Evolutionary conservation across 2,888 invertebrate genomes (phyloP), one percentile per base, ranked within the genome.

Genomic region (Rhyacophila evoluta): DNA sequence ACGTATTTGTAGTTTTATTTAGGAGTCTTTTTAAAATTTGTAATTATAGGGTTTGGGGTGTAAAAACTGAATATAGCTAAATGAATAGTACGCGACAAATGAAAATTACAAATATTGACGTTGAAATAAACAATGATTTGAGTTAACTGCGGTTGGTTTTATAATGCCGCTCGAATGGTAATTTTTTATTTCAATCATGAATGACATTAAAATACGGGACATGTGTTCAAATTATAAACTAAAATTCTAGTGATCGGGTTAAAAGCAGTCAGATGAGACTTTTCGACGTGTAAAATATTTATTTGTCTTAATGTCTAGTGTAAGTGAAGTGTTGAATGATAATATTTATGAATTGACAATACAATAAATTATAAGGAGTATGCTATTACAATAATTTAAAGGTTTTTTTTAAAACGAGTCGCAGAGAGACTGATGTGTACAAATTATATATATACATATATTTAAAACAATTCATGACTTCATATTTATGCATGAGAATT

Each of bases 41-140:
- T n/a, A n/a, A n/a, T n/a, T n/a, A n/a, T n/a, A n/a, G n/a, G n/a
- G n/a, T n/a, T n/a, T n/a, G n/a, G n/a, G n/a, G n/a, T n/a, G n/a
- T n/a, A n/a, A n/a, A n/a, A n/a, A n/a, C n/a, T n/a, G n/a, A n/a
- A n/a, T n/a, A n/a, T n/a, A n/a, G n/a, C n/a, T n/a, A n/a, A n/a
- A n/a, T n/a, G n/a, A n/a, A n/a, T n/a, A n/a, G n/a, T 68, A 68
- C 37, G 69, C 4, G 72, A 75, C 2, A 79, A 76, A 36, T 69
- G 73, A 55, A 75, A n/a, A 25, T 1, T 1, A 1, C 41, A 11
- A 33, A 38, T n/a, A 1, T 12, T 0, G 19, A 55, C 15, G 10
- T 55, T 55, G 4, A 5, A 55, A 55, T 55, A 25, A 55, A 1
- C 19, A 8, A 19, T 1, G 19, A 55, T 6, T 2, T 10, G 2